These are phyloP conservation scores for Bergia sp. DNA, from an alignment of 92 coral and sea anemone genomes.

Conservation along the genomic window DNA sequence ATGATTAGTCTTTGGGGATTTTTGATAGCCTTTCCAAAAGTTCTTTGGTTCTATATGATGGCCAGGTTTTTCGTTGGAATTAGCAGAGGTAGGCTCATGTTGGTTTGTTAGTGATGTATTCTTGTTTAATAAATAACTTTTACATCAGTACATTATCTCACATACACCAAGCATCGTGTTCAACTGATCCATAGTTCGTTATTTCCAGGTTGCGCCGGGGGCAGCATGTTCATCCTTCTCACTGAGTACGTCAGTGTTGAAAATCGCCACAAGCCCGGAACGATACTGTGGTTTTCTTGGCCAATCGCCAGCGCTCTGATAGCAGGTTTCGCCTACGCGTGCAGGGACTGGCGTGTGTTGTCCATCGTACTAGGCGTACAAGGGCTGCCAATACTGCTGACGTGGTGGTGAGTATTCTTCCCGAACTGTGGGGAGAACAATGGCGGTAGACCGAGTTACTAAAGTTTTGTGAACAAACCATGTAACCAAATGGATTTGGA, in stretches of 20 bases:
- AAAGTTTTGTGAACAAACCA: too few species aligned
- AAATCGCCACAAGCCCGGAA: slow-evolving; percentile 9
- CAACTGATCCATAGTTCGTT: neutral
- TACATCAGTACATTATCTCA: neutral
- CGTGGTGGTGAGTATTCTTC: slow-evolving; percentile 1
- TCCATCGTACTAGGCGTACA: slow-evolving; percentile 19
- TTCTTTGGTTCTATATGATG: neutral
- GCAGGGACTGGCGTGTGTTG: slow-evolving; percentile 46
- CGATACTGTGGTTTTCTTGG: slow-evolving; percentile 1
- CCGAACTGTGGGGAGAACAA: neutral
- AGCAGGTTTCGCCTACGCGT: slow-evolving; percentile 37
- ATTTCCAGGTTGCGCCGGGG: neutral
- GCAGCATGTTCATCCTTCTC: neutral
- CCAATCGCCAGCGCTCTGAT: slow-evolving; percentile 21
- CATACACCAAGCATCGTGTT: neutral
- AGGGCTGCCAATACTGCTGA: neutral
- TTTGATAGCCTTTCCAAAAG: slow-evolving; percentile 13
- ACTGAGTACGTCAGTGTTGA: neutral
- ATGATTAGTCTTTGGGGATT: slow-evolving; percentile 20
- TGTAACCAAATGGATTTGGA: too few species aligned
- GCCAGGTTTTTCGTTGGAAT: neutral
- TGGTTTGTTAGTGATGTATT: neutral
- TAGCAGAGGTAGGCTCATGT: neutral
- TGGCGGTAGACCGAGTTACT: neutral
- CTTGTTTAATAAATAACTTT: neutral